phyloP scores from a whole-genome alignment of 2,888 invertebrate species.

The Sipha maydis region DNA sequence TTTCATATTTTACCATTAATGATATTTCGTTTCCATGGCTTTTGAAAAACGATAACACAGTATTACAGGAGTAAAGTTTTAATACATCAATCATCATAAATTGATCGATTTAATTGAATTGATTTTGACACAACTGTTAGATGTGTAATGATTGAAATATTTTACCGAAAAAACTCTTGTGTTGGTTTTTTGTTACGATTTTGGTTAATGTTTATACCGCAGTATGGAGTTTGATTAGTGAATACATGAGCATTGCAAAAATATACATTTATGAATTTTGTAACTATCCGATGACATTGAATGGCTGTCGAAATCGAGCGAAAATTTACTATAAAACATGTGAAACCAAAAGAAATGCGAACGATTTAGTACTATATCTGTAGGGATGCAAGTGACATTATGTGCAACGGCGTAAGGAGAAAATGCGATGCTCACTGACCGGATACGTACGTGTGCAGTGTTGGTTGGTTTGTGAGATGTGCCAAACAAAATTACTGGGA shows the following conservation, averaged over 20 bases:
- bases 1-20: no score
- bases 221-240: neutral
- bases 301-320: neutral
- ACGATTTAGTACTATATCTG: neutral
- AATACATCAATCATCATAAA: no score
- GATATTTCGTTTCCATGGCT: no score
- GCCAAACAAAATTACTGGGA: neutral
- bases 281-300: neutral
- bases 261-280: neutral
- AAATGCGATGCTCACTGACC: slow-evolving; percentile 10
- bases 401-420: neutral
- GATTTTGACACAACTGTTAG: no score
- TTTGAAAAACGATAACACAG: no score
- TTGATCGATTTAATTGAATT: no score
- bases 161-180: no score
- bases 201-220: no score
- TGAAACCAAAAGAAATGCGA: neutral
- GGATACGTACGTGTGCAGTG: slow-evolving; percentile 1
- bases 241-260: neutral
- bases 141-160: no score
- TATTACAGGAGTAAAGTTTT: no score
- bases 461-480: neutral
- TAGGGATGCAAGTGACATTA: slow-evolving; percentile 14
- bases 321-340: slow-evolving; percentile 12
- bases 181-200: no score